Evolutionary conservation across 1,140 invertebrate species (phyloP), one percentile per base, ranked within the genome.

Genomic region (Pseudachorutes palmiensis): DNA sequence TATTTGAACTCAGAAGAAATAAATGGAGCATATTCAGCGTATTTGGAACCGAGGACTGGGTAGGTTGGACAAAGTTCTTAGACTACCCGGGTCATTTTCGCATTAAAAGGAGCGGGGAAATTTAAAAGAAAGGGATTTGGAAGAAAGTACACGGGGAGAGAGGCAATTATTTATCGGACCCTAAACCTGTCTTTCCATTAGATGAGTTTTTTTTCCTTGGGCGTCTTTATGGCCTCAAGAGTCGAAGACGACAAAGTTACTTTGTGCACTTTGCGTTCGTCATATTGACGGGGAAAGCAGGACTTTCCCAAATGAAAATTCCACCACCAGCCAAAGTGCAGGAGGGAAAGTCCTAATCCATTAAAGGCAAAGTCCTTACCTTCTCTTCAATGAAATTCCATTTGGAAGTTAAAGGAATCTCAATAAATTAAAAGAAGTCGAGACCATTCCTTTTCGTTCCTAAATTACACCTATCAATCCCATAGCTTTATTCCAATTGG

Each of bases 101-200:
- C 14, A 55, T 55, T 55, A 55, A 19, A 41, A 41, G 19, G 36
- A 41, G 36, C 5, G 19, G 36, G 36, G 19, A 41, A 41, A 55
- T 55, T 55, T 26, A 19, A 26, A 24, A 55, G 51, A 14, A 19
- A 55, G 24, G 14, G 51, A 55, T 55, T 55, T 55, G 12, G 12
- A 5, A 55, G 51, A 26, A 22, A 14, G 51, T 19, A 55, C 3
- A 55, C 3, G 24, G 51, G 51, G 24, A 55, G 24, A 55, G 24
- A 55, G 24, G 51, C 51, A 55, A 55, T 55, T 55, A 55, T 55
- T 55, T 55, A 55, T 55, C 51, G 51, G 51, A 55, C 51, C 51
- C 51, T 55, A 55, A 55, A 55, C 51, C 51, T 55, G 51, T 26
- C 51, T 19, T 55, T 55, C 51, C 51, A 55, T 55, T 55, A 55